Evolutionary conservation across 2,888 invertebrate species (phyloP).

Genomic region (Noctua pronuba): DNA sequence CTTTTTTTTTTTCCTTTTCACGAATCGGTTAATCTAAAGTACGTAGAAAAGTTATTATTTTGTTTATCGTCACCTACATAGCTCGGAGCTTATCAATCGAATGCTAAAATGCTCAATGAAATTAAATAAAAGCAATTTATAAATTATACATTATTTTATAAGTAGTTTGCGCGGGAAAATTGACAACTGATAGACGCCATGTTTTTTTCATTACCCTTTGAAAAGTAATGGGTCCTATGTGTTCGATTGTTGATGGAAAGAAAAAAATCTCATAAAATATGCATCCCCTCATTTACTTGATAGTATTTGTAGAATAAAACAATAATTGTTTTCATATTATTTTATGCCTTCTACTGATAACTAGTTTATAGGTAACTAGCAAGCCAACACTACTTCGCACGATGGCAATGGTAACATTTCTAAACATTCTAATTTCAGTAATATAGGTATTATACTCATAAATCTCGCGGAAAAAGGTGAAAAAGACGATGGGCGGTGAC

Average conservation of each 20-base stretch:
- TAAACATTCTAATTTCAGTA: not conserved
- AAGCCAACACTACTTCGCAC: not conserved
- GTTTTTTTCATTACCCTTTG: slow-evolving; percentile 19
- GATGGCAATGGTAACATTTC: not conserved
- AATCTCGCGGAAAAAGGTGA: not conserved
- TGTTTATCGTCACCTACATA: not conserved
- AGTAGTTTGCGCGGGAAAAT: slow-evolving; percentile 42
- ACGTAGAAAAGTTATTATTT: not conserved
- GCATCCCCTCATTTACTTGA: slow-evolving; percentile 7
- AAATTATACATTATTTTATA: slow-evolving; percentile 12
- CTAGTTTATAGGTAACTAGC: not conserved
- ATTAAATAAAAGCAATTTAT: slow-evolving; percentile 9
- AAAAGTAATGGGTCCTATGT: not conserved
- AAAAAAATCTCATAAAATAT: slow-evolving; percentile 19
- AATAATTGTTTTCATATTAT: not conserved
- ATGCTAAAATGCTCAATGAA: not conserved
- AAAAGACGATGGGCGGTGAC: not conserved
- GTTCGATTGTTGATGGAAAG: slow-evolving; percentile 4
- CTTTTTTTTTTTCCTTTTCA: not conserved
- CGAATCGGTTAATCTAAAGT: not conserved
- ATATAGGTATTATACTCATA: not conserved
- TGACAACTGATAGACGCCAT: slow-evolving; percentile 25
- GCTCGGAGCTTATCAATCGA: not conserved
- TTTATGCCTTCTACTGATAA: not conserved
- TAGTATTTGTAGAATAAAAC: slow-evolving; percentile 14